Evolutionary conservation across 2,888 invertebrate genomes (phyloP).

Genomic region (Macroteleia sp.): DNA sequence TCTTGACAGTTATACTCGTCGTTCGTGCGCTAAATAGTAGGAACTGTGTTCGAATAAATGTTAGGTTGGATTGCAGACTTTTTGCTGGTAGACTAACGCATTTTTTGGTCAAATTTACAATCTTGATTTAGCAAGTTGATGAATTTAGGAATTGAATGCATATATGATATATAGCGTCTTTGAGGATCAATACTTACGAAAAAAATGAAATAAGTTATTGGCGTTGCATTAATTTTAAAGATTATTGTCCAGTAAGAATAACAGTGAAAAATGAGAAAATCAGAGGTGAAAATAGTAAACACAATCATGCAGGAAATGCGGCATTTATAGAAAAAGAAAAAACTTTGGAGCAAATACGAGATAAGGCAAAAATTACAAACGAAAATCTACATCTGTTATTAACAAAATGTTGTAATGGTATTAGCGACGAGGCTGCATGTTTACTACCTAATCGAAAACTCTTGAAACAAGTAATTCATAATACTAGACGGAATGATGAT

Average conservation of each 20-base stretch:
- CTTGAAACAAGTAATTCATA: neutral
- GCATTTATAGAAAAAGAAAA: constrained; percentile 7
- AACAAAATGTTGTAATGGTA: neutral
- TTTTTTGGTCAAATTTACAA: too few relatives aligned
- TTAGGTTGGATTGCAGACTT: too few relatives aligned
- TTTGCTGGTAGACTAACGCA: too few relatives aligned
- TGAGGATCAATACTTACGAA: too few relatives aligned
- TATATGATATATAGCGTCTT: too few relatives aligned
- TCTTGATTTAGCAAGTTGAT: too few relatives aligned
- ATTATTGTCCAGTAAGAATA: constrained; percentile 3
- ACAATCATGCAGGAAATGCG: constrained; percentile 10
- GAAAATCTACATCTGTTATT: neutral
- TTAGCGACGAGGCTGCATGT: constrained; percentile 6
- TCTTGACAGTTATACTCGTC: neutral
- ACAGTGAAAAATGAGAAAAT: neutral
- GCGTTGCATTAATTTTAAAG: neutral
- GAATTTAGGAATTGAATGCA: too few relatives aligned
- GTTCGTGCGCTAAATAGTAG: too few relatives aligned
- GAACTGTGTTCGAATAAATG: too few relatives aligned
- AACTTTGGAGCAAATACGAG: neutral
- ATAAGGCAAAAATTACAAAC: neutral
- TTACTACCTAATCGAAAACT: neutral
- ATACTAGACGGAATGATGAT: neutral
- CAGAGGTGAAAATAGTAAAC: neutral
- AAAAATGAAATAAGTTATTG: neutral